Evolutionary conservation across 2,113 vertebrate species (phyloP).

Genomic region (Suricata suricatta): DNA sequence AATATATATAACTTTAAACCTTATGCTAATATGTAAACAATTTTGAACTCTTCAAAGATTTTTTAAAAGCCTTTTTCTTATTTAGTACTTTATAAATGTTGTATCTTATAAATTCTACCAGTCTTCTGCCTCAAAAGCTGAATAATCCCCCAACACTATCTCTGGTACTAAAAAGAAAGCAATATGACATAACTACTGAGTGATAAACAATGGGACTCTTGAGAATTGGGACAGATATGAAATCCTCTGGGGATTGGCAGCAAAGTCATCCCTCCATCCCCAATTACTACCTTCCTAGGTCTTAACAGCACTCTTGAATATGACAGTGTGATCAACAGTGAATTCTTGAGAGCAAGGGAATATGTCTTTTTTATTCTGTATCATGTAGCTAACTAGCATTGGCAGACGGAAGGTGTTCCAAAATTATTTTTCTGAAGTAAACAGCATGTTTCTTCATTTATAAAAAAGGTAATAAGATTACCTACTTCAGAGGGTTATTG

Average conservation of each 20-base stretch:
- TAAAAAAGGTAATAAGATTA: conserved; percentile 41
- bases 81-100: conserved; percentile 26
- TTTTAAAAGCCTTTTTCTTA: not conserved
- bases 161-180: not conserved
- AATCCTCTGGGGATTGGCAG: not conserved
- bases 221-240: not conserved
- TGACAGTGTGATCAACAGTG: not conserved
- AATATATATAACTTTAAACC: not conserved
- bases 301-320: not conserved
- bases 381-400: not conserved
- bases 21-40: not conserved
- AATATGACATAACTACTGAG: not conserved
- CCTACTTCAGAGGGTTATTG: not conserved
- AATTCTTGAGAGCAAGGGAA: not conserved
- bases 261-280: not conserved
- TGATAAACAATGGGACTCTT: not conserved
- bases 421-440: conserved; percentile 9
- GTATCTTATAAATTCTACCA: not conserved
- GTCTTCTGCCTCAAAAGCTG: conserved; percentile 4
- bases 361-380: not conserved
- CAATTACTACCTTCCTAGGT: not conserved
- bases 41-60: not conserved
- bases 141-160: not conserved
- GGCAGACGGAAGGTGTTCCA: not conserved
- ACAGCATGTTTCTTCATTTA: conserved; percentile 3